Percentiles rank a stretch among this genome's conserved stretches.
These are phyloP conservation scores for Denticeps clupeoides DNA, from an alignment of 2,797 vertebrate species.

Conservation along the genomic window DNA sequence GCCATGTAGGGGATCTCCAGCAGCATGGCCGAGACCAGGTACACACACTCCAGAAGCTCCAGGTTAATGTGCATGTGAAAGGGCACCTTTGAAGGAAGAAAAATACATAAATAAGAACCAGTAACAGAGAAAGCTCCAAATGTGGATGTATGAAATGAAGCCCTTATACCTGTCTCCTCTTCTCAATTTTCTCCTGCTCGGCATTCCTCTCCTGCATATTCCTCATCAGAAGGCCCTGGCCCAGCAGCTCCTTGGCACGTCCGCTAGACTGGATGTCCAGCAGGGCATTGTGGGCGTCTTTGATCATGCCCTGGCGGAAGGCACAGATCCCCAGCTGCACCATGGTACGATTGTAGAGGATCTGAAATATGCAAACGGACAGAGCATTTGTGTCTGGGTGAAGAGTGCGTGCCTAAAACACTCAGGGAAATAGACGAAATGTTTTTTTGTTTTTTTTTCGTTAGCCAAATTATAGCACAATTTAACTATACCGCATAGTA, in stretches of 20 bases:
- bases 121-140: too few relatives aligned
- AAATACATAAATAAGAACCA: too few relatives aligned
- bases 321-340: slow-evolving; percentile 88
- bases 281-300: slow-evolving; percentile 83
- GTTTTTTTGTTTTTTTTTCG: too few relatives aligned
- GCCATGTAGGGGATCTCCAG: slow-evolving; percentile 93
- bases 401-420: background rate
- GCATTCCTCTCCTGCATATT: slow-evolving; percentile 91
- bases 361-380: slow-evolving; percentile 45
- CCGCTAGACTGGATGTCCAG: slow-evolving; percentile 87
- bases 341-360: slow-evolving; percentile 89
- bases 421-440: too few relatives aligned
- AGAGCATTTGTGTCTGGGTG: background rate
- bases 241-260: slow-evolving; percentile 82
- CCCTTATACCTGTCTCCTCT: slow-evolving; percentile 65
- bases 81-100: slow-evolving; percentile 71
- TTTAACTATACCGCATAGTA: too few relatives aligned
- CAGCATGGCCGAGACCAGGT: slow-evolving; percentile 86
- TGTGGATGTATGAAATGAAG: background rate
- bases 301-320: slow-evolving; percentile 85
- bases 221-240: slow-evolving; percentile 81
- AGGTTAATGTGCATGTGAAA: slow-evolving; percentile 94
- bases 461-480: too few relatives aligned
- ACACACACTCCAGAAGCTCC: slow-evolving; percentile 84
- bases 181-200: slow-evolving; percentile 90